Base-by-base conservation (phyloP, 2,113 vertebrate genomes). In the Ceuthmochares aereus region DNA sequence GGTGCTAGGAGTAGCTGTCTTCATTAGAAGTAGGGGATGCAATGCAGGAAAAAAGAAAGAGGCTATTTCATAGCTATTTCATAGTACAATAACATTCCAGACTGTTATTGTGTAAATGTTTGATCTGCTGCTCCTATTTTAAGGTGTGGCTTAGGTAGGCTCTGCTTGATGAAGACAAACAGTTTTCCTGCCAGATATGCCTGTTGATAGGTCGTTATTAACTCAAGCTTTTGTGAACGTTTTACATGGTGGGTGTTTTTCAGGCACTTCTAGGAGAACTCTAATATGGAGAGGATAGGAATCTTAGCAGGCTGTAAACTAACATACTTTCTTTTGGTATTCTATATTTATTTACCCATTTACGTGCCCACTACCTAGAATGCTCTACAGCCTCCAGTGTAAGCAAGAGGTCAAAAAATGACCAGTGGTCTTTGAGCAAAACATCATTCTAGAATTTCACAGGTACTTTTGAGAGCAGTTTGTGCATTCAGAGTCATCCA, bases 111-210 rank as follows among this genome's bases (percentile, higher is more conserved):
- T 59, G 43, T 76, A 89, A 89, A 72, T 93, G 70, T 90, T 96
- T 94, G 66, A 56, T 90, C 62, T 85, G 40, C 77, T 91, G 73
- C 58, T 94, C 14, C 13, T 52, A 37, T 72, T 82, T 72, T 85
- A 82, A 94, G 90, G 82, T 82, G 92, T 91, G 94, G 23, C 36
- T 75, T 94, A 45, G 25, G 70, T 34, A 72, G 13, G n/a, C 87
- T 87, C 82, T 91, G 6, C 54, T 52, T 56, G 60, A 43, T 2
- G 76, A 58, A 40, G 30, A 58, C 21, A 55, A 84, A 68, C 32
- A 94, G 23, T 10, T 83, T 94, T 60, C 76, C n/a, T 85, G 63
- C 49, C n/a, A 72, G 62, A 68, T 68, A 47, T 36, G 25, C 27
- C 23, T 0, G 0, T 4, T 60, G 52, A 64, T 37, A 47, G 1